Evolutionary conservation across 2,113 vertebrate species (phyloP).

Genomic region (Cygnus buccinator): DNA sequence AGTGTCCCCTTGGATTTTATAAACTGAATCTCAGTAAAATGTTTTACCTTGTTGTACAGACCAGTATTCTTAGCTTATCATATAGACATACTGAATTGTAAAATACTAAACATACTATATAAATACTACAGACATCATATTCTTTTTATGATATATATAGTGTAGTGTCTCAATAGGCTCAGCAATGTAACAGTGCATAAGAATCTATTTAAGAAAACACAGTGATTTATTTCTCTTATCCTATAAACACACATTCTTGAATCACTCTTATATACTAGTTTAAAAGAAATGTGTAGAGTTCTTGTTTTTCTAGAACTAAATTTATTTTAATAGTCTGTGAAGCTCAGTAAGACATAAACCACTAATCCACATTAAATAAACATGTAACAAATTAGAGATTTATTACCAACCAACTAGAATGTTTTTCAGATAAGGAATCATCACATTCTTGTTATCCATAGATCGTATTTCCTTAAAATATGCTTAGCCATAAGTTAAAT

Average conservation of each 20-base stretch:
- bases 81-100: not conserved
- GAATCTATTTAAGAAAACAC: not conserved
- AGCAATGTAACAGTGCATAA: not conserved
- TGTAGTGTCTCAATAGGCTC: not conserved
- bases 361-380: conserved; percentile 59
- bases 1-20: not conserved
- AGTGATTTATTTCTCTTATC: not conserved
- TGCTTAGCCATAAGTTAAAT: not conserved
- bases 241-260: not conserved
- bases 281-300: not conserved
- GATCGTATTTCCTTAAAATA: not conserved
- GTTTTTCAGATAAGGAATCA: not conserved
- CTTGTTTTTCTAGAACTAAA: not conserved
- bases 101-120: not conserved
- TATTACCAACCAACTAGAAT: not conserved
- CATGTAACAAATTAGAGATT: conserved; percentile 37
- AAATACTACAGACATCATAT: not conserved
- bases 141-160: not conserved
- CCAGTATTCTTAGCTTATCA: not conserved
- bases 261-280: not conserved
- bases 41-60: not conserved
- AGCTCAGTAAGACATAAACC: not conserved
- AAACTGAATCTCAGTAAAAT: not conserved
- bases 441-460: not conserved
- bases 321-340: conserved; percentile 17